Evolutionary conservation across 1,140 invertebrate species (phyloP).

Genomic region (Cotesia typhae): DNA sequence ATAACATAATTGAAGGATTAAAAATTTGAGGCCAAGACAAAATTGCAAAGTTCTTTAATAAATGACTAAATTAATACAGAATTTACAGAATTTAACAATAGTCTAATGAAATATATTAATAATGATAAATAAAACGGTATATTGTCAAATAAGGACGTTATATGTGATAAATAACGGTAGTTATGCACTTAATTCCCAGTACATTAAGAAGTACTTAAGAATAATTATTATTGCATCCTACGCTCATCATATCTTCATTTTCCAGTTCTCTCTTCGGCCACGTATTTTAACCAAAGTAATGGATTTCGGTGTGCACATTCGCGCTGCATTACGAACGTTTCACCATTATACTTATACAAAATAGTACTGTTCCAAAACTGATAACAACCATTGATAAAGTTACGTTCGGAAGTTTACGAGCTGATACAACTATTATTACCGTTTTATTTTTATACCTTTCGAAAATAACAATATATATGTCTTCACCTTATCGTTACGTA

Average conservation of each 20-base stretch:
- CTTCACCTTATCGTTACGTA: too few species aligned
- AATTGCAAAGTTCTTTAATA: too few species aligned
- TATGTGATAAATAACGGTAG: too few species aligned
- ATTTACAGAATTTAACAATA: too few species aligned
- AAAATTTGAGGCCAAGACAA: too few species aligned
- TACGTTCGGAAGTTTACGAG: neutral
- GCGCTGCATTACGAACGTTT: too few species aligned
- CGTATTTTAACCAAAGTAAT: constrained; percentile 13
- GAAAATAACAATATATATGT: neutral
- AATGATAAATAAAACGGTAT: too few species aligned
- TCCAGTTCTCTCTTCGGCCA: constrained; percentile 1
- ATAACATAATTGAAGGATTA: too few species aligned
- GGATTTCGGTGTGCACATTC: neutral
- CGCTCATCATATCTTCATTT: constrained; percentile 25
- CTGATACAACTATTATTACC: neutral
- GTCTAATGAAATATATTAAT: too few species aligned
- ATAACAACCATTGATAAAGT: constrained; percentile 13
- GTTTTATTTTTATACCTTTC: constrained; percentile 4
- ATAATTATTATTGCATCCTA: constrained; percentile 18
- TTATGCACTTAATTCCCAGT: too few species aligned
- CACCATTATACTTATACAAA: neutral
- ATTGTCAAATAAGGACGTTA: constrained; percentile 6
- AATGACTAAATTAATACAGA: too few species aligned
- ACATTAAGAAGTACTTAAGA: constrained; percentile 16
- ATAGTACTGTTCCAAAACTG: neutral